A percentile compares a stretch with the other conserved stretches of the same genome.
Evolutionary conservation across 2,797 vertebrate species (phyloP).

Genomic region (Natrix natrix): DNA sequence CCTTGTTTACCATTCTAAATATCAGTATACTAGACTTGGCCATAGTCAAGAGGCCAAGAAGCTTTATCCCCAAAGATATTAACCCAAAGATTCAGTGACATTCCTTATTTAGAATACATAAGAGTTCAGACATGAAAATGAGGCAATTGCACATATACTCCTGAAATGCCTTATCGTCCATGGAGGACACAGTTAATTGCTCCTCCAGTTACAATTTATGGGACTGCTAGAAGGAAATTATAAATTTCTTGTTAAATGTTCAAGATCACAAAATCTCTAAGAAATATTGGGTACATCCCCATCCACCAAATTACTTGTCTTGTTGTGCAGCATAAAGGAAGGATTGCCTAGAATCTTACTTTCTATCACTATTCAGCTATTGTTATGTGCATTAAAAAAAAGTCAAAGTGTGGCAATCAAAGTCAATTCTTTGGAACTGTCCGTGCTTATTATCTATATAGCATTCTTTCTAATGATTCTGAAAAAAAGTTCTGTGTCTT

Average conservation of each 20-base stretch:
- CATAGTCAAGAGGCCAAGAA: not conserved
- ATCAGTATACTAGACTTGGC: not conserved
- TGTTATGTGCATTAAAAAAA: not conserved
- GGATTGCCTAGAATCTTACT: not conserved
- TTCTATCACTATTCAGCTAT: not conserved
- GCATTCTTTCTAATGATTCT: not conserved
- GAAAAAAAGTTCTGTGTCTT: not conserved
- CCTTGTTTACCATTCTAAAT: not conserved
- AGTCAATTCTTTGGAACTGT: not conserved
- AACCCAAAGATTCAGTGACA: not conserved
- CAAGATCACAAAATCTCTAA: not conserved
- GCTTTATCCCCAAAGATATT: not conserved
- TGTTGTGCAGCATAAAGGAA: not conserved
- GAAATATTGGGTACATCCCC: not conserved
- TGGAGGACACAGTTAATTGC: not conserved
- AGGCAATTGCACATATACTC: not conserved
- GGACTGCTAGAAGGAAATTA: not conserved
- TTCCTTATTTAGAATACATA: not conserved
- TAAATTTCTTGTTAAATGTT: not conserved
- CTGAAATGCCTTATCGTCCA: not conserved
- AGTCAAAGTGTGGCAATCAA: not conserved
- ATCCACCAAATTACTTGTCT: not conserved
- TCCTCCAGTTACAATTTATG: not conserved
- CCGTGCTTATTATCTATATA: not conserved
- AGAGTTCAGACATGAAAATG: not conserved